These are phyloP conservation scores for Holotrichia oblita DNA, from an alignment of 1,140 invertebrate genomes.

Conservation along the genomic window DNA sequence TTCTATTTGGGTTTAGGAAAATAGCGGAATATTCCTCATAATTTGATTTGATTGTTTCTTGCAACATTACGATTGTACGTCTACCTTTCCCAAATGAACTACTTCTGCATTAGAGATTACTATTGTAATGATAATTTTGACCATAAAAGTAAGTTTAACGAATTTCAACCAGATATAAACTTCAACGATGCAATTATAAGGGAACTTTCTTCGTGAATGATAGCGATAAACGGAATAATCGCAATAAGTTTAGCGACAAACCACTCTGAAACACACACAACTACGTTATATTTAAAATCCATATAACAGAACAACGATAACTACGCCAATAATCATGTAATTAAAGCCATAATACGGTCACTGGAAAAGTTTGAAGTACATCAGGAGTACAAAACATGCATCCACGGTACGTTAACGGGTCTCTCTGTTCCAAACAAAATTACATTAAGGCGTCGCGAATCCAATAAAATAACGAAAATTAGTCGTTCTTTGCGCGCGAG, in stretches of 20 bases:
- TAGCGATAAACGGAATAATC: conserved; percentile 20
- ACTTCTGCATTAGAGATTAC: not conserved
- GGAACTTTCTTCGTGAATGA: conserved; percentile 1
- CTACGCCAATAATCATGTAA: conserved; percentile 31
- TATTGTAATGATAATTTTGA: not conserved
- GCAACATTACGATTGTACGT: not conserved
- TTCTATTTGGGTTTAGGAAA: no score
- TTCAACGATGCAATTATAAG: not conserved
- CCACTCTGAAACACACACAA: not conserved
- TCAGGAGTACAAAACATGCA: conserved; percentile 15
- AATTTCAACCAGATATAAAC: not conserved
- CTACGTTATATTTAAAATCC: conserved; percentile 28
- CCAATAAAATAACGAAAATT: conserved; percentile 37
- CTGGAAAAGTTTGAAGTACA: conserved; percentile 35
- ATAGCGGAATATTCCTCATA: not conserved
- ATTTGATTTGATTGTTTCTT: not conserved
- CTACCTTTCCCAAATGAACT: not conserved
- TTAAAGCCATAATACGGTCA: conserved; percentile 18
- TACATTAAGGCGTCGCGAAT: conserved; percentile 27
- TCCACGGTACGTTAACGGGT: conserved; percentile 17
- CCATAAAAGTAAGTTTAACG: conserved; percentile 15
- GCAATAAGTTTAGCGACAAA: conserved; percentile 3
- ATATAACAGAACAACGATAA: conserved; percentile 29
- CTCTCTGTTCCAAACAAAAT: conserved; percentile 26
- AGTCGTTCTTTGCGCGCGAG: conserved; percentile 24